Evolutionary conservation across 2,113 vertebrate genomes (phyloP), one percentile per base, ranked within the genome.

Genomic region (Plectropomus leopardus): DNA sequence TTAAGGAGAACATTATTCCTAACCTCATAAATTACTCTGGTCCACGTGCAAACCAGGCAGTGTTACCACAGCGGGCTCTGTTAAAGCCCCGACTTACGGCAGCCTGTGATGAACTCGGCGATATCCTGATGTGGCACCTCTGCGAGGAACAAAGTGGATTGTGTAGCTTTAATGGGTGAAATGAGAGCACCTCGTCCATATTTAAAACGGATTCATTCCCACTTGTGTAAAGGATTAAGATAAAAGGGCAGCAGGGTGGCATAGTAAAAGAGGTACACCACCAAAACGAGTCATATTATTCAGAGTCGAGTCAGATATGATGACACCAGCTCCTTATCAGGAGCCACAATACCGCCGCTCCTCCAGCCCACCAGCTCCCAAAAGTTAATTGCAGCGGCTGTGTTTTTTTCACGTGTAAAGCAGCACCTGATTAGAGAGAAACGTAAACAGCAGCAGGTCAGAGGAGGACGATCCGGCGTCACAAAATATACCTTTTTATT

Each of bases 201-300:
- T 73, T 78, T 78, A 59, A 78, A 28, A 73, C 40, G 13, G 16
- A 69, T 73, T 50, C 51, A 69, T 57, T 74, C 70, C 65, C 26
- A 34, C 50, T 60, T 15, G 40, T 61, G 60, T 55, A 24, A 57
- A 67, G 71, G 76, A 76, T 83, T 76, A 79, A 76, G 84, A 83
- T 86, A 67, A 86, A 71, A 67, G 60, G 44, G 28, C 54, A 63
- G 17, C 5, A 24, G 45, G 80, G 48, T 26, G 54, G 59, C 47
- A 40, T 2, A 23, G 36, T 26, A 26, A 59, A 65, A 68, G 15
- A 74, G 24, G 28, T 42, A 61, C 30, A 40, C 55, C 40, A 8
- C 55, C 24, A 63, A 51, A 14, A 70, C 55, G 26, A 70, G 50
- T 51, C 7, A 28, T 36, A 19, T 45, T 64, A 65, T 79, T 64